phyloP scores from a whole-genome alignment of 2,888 invertebrate species.

The Formica aserva region DNA sequence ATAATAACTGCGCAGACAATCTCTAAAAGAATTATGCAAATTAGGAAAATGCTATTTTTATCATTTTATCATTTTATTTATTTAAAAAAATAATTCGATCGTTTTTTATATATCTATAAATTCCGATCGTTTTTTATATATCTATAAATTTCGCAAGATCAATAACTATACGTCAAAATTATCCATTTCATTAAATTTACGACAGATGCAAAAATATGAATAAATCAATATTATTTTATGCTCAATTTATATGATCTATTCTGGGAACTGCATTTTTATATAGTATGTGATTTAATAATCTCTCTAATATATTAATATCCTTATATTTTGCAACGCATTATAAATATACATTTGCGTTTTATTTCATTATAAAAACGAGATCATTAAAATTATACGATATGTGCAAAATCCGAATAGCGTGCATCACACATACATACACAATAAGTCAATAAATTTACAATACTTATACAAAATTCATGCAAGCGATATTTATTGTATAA shows the following conservation, averaged over 20 bases:
- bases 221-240: neutral
- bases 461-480: neutral
- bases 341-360: neutral
- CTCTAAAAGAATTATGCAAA: neutral
- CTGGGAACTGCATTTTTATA: neutral
- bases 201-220: neutral
- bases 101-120: neutral
- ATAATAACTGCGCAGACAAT: neutral
- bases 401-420: too few species aligned
- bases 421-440: too few species aligned
- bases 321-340: neutral
- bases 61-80: neutral
- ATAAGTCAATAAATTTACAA: neutral
- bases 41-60: neutral
- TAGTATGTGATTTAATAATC: neutral
- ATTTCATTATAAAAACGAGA: neutral
- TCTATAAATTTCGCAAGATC: neutral
- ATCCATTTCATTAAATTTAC: neutral
- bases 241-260: neutral
- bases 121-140: neutral
- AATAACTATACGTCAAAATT: neutral
- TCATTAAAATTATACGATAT: neutral
- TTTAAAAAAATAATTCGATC: neutral
- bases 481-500: neutral
- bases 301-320: neutral